These are phyloP conservation scores for Reticulitermes speratus DNA, from an alignment of 1,140 invertebrate genomes.

Conservation along the genomic window DNA sequence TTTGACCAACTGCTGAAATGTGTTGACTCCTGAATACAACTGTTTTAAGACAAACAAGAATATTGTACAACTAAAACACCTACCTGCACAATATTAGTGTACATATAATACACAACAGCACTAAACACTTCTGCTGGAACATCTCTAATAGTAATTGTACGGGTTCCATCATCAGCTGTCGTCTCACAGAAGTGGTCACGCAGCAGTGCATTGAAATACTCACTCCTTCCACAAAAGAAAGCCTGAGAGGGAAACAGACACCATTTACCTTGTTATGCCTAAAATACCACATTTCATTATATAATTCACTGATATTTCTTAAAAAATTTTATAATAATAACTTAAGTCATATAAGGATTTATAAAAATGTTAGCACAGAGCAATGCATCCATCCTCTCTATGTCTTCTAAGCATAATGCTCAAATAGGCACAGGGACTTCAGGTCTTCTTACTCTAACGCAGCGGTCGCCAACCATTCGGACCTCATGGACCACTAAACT, in stretches of 20 bases:
- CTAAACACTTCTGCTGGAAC: constrained; percentile 48
- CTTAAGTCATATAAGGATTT: too few species aligned
- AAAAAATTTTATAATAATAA: too few species aligned
- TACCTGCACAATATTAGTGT: constrained; percentile 51
- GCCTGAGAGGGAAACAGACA: constrained; percentile 42
- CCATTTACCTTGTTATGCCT: neutral
- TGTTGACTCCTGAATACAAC: neutral
- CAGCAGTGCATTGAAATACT: constrained; percentile 54
- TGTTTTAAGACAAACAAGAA: neutral
- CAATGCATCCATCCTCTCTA: too few species aligned
- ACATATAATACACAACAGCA: constrained; percentile 51
- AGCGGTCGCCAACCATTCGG: too few species aligned
- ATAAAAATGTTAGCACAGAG: too few species aligned
- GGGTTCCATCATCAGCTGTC: constrained; percentile 40
- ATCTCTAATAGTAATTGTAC: constrained; percentile 47
- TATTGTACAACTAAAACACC: neutral
- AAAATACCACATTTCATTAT: too few species aligned
- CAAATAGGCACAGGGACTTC: too few species aligned
- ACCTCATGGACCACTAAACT: too few species aligned
- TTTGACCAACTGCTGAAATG: too few species aligned
- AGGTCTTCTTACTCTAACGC: too few species aligned
- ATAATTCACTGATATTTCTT: too few species aligned
- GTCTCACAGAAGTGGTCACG: constrained; percentile 53
- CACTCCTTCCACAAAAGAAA: constrained; percentile 55
- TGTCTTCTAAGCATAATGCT: too few species aligned